phyloP scores from a whole-genome alignment of 1,140 invertebrate species.

The Anagrus nilaparvatae region DNA sequence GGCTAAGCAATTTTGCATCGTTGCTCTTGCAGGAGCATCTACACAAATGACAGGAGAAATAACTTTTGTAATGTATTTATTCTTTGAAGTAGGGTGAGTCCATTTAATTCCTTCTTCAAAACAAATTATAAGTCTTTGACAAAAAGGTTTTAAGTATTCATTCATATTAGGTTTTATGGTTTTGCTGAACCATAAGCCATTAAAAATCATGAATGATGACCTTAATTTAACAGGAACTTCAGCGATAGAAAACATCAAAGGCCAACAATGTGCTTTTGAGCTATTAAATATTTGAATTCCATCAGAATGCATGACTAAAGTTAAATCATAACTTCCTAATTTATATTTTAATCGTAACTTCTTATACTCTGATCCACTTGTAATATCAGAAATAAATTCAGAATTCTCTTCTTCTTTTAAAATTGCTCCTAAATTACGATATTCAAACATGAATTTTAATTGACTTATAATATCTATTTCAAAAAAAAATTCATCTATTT shows the following conservation, averaged over 20 bases:
- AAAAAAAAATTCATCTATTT: slow-evolving; percentile 1
- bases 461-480: slow-evolving; percentile 3
- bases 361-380: slow-evolving; percentile 3
- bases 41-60: slow-evolving; percentile 18
- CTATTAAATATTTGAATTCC: slow-evolving; percentile 11
- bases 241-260: slow-evolving; percentile 10
- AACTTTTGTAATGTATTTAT: slow-evolving; percentile 12
- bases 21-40: slow-evolving; percentile 21
- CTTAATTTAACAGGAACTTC: slow-evolving; percentile 10
- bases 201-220: slow-evolving; percentile 7
- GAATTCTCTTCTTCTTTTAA: slow-evolving; percentile 2
- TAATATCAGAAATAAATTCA: neutral
- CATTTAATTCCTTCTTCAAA: slow-evolving; percentile 17
- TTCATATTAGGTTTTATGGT: no score
- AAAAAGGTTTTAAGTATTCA: slow-evolving; percentile 20
- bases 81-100: slow-evolving; percentile 15
- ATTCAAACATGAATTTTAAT: slow-evolving; percentile 12
- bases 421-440: slow-evolving; percentile 5
- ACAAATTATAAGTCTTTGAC: slow-evolving; percentile 14
- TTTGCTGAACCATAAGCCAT: no score
- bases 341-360: slow-evolving; percentile 2
- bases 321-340: slow-evolving; percentile 12
- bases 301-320: slow-evolving; percentile 14
- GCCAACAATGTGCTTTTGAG: slow-evolving; percentile 9
- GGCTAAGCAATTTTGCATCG: slow-evolving; percentile 21